Evolutionary conservation across 2,113 vertebrate genomes (phyloP).

Genomic region (Girardinichthys multiradiatus): DNA sequence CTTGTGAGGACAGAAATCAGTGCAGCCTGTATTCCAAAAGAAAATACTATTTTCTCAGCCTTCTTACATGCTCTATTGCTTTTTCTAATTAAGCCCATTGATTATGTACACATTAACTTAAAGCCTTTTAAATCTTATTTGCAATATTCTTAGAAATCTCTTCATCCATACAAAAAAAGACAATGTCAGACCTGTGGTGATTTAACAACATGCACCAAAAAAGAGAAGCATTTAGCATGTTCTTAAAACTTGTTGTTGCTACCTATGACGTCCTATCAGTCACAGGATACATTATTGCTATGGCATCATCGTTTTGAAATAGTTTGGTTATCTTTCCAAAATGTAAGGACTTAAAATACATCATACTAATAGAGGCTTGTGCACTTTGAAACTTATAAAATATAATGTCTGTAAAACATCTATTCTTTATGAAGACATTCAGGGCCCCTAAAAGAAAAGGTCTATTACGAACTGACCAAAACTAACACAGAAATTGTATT

Average conservation of each 20-base stretch:
- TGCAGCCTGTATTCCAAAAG: no score
- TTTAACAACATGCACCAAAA: neutral
- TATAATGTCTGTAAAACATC: no score
- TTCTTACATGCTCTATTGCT: no score
- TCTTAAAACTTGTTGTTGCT: neutral
- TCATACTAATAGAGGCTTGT: neutral
- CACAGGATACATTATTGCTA: neutral
- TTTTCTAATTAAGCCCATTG: no score
- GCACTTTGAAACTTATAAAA: neutral
- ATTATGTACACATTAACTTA: neutral
- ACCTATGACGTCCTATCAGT: neutral
- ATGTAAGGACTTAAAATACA: neutral
- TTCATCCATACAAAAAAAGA: neutral
- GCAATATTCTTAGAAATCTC: neutral
- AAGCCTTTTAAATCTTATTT: no score
- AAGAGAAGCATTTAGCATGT: neutral
- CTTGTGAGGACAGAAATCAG: neutral
- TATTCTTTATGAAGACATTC: no score
- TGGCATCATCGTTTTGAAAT: neutral
- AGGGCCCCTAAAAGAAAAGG: no score
- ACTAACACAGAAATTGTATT: neutral
- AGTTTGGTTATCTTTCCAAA: neutral
- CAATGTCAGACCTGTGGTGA: neutral
- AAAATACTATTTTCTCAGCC: no score
- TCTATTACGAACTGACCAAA: no score